phyloP scores from a whole-genome alignment of 1,140 invertebrate genomes.

The Drosophila nannoptera region DNA sequence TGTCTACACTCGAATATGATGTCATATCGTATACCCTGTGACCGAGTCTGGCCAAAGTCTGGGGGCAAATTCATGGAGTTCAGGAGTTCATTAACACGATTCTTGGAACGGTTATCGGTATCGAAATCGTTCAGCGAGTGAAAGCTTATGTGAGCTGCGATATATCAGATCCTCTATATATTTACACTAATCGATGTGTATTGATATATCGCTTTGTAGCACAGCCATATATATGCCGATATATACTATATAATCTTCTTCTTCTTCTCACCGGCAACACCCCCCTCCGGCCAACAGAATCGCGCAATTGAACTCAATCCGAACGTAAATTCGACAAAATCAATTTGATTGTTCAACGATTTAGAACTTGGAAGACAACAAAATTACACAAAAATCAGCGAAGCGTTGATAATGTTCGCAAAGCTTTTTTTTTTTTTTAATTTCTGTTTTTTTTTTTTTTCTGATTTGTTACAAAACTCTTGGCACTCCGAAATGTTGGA shows the following conservation, averaged over 20 bases:
- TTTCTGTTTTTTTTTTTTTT: not conserved
- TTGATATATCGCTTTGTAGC: no score
- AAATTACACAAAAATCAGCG: constrained; percentile 25
- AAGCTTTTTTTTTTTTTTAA: constrained; percentile 15
- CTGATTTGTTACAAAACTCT: constrained; percentile 23
- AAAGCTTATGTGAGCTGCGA: no score
- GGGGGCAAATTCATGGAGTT: no score
- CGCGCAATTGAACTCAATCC: not conserved
- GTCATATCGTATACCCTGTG: constrained; percentile 21
- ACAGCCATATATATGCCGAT: no score
- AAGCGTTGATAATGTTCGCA: constrained; percentile 60
- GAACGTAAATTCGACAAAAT: constrained; percentile 56
- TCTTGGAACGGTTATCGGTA: no score
- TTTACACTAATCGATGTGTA: no score
- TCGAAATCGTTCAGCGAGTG: no score
- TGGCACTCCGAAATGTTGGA: constrained; percentile 17
- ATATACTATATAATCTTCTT: no score
- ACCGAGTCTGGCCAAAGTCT: not conserved
- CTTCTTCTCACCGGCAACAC: not conserved
- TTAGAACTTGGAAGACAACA: constrained; percentile 20
- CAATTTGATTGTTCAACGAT: constrained; percentile 28
- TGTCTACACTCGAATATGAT: constrained; percentile 7
- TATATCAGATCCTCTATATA: no score
- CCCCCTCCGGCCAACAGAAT: constrained; percentile 2
- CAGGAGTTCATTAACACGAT: no score